Base-by-base conservation (phyloP, 1,140 invertebrate genomes). In the Onthophagus taurus region DNA sequence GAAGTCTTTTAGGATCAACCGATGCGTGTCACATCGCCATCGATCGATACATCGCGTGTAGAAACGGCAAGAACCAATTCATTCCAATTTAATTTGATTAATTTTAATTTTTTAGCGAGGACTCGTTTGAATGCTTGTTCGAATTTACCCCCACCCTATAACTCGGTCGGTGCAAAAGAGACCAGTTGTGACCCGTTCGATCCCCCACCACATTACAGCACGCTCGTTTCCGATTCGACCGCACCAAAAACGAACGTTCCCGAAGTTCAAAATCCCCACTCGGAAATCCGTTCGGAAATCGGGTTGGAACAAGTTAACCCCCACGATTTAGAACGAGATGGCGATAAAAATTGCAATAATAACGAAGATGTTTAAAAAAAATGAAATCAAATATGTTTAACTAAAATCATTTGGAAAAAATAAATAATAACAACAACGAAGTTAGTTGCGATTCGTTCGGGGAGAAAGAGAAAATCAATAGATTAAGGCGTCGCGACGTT, bases 21-120 rank as follows among this genome's bases (percentile, higher is more conserved):
- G 38, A 41, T 11, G 38, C 38, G 17, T 26, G 38, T 17, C 24
- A 29, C 17, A 16, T 41, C n/a, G 38, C 38, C 1, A 41, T 41
- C 21, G 38, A 41, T 18, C 4, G 24, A 4, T 41, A 41, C n/a
- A 16, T 41, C 4, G 38, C 38, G 4, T 41, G 38, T 30, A 21
- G 29, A 41, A 41, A 18, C 16, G 38, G 38, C 29, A 33, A 6
- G 14, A 33, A 12, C 14, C 13, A 6, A 13, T 26, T 13, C 6
- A 33, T 14, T 19, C 2, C 3, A 37, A 20, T 19, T 8, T 23
- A 20, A 5, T 11, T 37, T 37, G 23, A 38, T 23, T 12, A 33
- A 33, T 8, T 33, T 33, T 33, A 3, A 19, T 19, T 4, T 41
- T 41, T 18, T 14, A 41, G 38, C 24, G 2, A 41, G 38, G 14